phyloP scores from a whole-genome alignment of 2,888 invertebrate genomes.

The Cantharis rufa region DNA sequence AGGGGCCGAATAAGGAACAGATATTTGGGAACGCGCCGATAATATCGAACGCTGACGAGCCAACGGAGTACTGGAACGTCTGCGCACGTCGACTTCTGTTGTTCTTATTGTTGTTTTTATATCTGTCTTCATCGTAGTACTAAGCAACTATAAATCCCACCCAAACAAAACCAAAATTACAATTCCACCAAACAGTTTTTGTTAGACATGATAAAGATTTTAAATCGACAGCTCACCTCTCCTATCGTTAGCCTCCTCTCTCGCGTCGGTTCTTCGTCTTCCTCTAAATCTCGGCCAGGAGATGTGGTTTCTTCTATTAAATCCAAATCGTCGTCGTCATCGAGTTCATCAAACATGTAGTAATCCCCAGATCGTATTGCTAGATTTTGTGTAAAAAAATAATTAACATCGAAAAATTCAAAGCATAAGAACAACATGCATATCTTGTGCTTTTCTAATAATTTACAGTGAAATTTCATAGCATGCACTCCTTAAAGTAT shows the following conservation, averaged over 20 bases:
- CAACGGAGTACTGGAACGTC: slow-evolving; percentile 53
- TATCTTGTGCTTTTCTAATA: not conserved
- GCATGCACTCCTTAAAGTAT: not conserved
- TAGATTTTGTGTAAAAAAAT: slow-evolving; percentile 53
- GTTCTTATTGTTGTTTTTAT: slow-evolving; percentile 54
- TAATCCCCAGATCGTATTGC: slow-evolving; percentile 98
- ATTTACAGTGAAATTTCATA: not conserved
- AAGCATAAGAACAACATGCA: not conserved
- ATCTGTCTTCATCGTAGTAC: slow-evolving; percentile 78
- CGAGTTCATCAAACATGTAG: slow-evolving; percentile 97
- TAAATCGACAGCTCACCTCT: slow-evolving; percentile 40
- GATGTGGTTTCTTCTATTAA: slow-evolving; percentile 55
- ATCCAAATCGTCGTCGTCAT: slow-evolving; percentile 76
- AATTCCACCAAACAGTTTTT: not conserved
- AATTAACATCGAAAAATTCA: not conserved
- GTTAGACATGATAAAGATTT: not conserved
- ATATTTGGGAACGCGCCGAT: slow-evolving; percentile 56
- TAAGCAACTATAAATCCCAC: slow-evolving; percentile 67
- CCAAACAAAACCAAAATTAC: not conserved
- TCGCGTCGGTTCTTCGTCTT: slow-evolving; percentile 31
- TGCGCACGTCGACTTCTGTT: slow-evolving; percentile 10
- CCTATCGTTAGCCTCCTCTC: slow-evolving; percentile 42
- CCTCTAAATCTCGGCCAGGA: slow-evolving; percentile 41
- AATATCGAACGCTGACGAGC: slow-evolving; percentile 54
- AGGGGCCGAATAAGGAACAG: slow-evolving; percentile 55